Conservation (phyloP, 2,113 vertebrate genomes). For the Catharus fuscescens region DNA sequence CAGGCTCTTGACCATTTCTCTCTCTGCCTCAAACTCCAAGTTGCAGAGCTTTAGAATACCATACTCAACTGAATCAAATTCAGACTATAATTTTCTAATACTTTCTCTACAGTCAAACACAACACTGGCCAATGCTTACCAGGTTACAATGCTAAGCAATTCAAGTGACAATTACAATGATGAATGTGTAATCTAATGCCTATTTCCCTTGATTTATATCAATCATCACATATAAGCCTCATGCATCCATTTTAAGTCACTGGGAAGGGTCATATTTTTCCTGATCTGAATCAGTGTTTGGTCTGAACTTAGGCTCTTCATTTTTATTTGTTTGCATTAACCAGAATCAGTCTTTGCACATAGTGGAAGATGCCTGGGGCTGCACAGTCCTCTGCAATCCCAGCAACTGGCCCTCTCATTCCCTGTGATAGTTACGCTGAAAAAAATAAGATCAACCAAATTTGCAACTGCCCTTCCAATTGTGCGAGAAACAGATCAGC, state of each 20-base stretch:
- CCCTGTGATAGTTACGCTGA: background rate
- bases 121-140: background rate
- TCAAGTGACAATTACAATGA: background rate
- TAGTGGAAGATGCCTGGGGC: background rate
- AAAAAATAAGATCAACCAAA: background rate
- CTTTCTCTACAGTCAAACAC: background rate
- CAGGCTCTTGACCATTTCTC: background rate
- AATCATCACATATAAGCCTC: background rate
- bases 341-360: background rate
- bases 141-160: background rate
- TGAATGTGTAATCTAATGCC: background rate
- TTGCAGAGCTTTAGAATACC: background rate
- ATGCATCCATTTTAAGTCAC: background rate
- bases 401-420: background rate
- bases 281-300: background rate
- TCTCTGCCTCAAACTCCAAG: background rate
- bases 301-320: background rate
- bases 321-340: background rate
- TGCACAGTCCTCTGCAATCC: background rate
- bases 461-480: background rate
- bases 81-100: background rate
- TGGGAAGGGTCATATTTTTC: background rate
- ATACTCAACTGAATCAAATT: background rate
- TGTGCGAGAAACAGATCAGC: constrained; percentile 3
- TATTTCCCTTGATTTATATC: background rate